Evolutionary conservation across 2,113 vertebrate genomes (phyloP).

Genomic region (Panthera leo): DNA sequence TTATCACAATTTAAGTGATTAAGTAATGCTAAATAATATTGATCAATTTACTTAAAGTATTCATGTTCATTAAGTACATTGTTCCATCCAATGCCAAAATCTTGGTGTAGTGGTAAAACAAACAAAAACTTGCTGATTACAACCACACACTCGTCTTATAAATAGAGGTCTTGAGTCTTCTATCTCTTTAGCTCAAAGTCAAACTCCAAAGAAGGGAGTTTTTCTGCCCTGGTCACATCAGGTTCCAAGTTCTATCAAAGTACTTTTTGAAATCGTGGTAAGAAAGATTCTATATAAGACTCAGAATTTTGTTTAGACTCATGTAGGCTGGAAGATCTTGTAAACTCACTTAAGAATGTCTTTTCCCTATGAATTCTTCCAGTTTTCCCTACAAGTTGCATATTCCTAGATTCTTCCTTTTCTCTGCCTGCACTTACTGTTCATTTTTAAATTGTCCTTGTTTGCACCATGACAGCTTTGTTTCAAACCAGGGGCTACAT

Average conservation of each 20-base stretch:
- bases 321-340: background rate
- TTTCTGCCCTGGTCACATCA: background rate
- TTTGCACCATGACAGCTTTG: background rate
- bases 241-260: background rate
- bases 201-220: background rate
- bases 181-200: background rate
- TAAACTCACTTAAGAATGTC: background rate
- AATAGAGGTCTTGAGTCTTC: background rate
- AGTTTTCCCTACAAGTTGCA: background rate
- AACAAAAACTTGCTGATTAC: background rate
- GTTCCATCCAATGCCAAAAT: background rate
- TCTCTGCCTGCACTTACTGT: background rate
- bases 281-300: background rate
- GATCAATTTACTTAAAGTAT: background rate
- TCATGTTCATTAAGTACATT: background rate
- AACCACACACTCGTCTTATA: background rate
- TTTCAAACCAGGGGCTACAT: background rate
- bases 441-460: background rate
- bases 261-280: background rate
- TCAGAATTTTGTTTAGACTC: background rate
- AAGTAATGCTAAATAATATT: background rate
- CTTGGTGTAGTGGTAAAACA: background rate
- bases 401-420: background rate
- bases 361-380: background rate
- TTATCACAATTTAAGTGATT: background rate